These are phyloP conservation scores for Drosophila lowei DNA, from an alignment of 1,140 invertebrate genomes.

Conservation along the genomic window DNA sequence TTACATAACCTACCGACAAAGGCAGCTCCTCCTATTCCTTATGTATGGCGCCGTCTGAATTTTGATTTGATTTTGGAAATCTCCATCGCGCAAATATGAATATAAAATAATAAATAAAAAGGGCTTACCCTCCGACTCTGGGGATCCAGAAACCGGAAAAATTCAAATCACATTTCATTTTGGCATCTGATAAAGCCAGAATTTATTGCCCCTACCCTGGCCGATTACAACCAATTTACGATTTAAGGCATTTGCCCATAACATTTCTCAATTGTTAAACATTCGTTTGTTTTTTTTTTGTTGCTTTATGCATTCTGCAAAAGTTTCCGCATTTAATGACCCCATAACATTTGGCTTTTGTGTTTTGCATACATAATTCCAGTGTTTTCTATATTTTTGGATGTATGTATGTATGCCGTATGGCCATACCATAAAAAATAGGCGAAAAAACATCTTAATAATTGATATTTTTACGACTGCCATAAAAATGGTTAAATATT, in stretches of 20 bases:
- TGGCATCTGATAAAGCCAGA: constrained; percentile 68
- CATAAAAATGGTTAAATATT: constrained; percentile 60
- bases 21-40: constrained; percentile 31
- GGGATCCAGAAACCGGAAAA: constrained; percentile 9
- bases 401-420: constrained; percentile 49
- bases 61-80: constrained; percentile 64
- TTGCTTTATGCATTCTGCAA: constrained; percentile 23
- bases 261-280: constrained; percentile 49
- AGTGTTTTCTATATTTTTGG: constrained; percentile 36
- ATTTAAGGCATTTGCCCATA: constrained; percentile 70
- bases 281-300: constrained; percentile 15
- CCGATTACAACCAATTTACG: constrained; percentile 75
- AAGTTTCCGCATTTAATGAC: constrained; percentile 70
- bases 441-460: constrained; percentile 37
- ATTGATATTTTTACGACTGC: constrained; percentile 53
- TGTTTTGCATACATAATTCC: constrained; percentile 20
- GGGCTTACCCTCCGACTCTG: constrained; percentile 21
- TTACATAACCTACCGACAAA: constrained; percentile 76
- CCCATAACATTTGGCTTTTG: constrained; percentile 48
- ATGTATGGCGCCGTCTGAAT: constrained; percentile 74
- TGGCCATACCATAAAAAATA: constrained; percentile 42
- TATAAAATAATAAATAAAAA: constrained; percentile 68
- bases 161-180: constrained; percentile 67
- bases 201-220: constrained; percentile 59
- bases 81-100: constrained; percentile 59